phyloP scores from a whole-genome alignment of 2,113 vertebrate species.

The Chionodraco myersi region DNA sequence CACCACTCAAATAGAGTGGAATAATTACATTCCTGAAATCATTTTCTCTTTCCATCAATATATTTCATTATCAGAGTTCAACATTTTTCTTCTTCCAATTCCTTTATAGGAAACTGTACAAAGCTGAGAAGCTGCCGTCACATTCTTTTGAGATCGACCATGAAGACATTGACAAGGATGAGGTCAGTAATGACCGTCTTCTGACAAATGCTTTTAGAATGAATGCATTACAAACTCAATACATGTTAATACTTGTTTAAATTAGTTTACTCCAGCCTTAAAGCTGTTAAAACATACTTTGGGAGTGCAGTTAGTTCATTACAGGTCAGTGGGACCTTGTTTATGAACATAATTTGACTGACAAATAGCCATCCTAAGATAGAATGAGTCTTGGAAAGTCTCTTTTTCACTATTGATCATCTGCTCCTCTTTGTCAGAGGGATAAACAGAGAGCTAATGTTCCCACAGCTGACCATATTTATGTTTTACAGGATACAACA shows the following conservation, averaged over 20 bases:
- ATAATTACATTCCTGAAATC: slow-evolving; percentile 39
- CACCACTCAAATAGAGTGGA: slow-evolving; percentile 23
- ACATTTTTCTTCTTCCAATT: slow-evolving; percentile 19
- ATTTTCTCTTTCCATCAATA: slow-evolving; percentile 29
- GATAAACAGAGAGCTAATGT: slow-evolving; percentile 14
- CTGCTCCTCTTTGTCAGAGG: neutral
- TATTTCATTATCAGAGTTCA: slow-evolving; percentile 19
- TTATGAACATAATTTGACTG: slow-evolving; percentile 35
- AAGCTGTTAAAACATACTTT: slow-evolving; percentile 57
- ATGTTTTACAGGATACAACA: slow-evolving; percentile 90
- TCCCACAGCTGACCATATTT: slow-evolving; percentile 19
- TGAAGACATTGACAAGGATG: slow-evolving; percentile 97
- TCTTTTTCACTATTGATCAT: slow-evolving; percentile 47
- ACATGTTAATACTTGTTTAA: slow-evolving; percentile 40
- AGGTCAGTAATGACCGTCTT: slow-evolving; percentile 84
- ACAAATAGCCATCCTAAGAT: slow-evolving; percentile 13
- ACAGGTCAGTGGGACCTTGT: slow-evolving; percentile 39
- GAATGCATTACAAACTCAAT: slow-evolving; percentile 47
- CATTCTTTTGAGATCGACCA: slow-evolving; percentile 98
- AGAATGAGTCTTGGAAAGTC: slow-evolving; percentile 28
- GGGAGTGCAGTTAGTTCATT: slow-evolving; percentile 34
- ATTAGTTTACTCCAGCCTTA: slow-evolving; percentile 50
- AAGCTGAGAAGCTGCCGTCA: slow-evolving; percentile 93
- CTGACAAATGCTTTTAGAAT: slow-evolving; percentile 46
- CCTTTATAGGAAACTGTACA: slow-evolving; percentile 87